Base-by-base conservation (phyloP, 2,113 vertebrate species). In the Lophochroa leadbeateri region DNA sequence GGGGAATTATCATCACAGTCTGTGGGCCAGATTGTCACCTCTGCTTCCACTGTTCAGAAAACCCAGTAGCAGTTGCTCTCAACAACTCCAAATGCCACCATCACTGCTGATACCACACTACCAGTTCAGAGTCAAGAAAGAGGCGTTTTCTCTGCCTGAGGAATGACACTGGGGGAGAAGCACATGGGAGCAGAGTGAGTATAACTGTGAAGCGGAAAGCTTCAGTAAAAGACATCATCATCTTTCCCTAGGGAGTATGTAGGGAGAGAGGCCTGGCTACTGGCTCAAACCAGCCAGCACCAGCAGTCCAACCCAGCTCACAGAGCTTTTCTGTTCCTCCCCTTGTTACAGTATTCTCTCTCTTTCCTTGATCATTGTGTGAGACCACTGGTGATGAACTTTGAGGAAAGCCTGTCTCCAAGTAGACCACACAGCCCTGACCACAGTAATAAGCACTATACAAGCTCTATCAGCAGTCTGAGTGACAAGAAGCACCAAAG, bases 141-240 rank as follows among this genome's bases (percentile, higher is more conserved):
- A 58, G 11, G 43, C 2, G 12, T 24, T 20, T 53, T 77, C 41
- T 20, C 24, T 33, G 63, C 33, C 3, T 4, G 4, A 61, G 55
- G 50, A 80, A 65, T 2, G 41, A 35, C 21, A 25, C 3, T 0
- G 0, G 13, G 13, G 19, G 13, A 28, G 28, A 67, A 43, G 41
- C 4, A 0, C 18, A 2, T 1, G 6, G 52, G 25, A 50, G 12
- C 28, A 55, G 20, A 13, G 20, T 0, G 5, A 16, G 24, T 1
- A 7, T 29, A 35, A 13, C n/a, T 23, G 20, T 6, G 13, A 57
- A 65, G 52, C 13, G 7, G 47, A 77, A 84, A 80, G 27, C 46
- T 65, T 44, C 57, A 35, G 8, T 39, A 33, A 41, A 1, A 1
- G 31, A 17, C 9, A 33, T 4, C n/a, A 33, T 9, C 37, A 7